phyloP scores from a whole-genome alignment of 2,113 vertebrate species.

The Coracopsis vasa region DNA sequence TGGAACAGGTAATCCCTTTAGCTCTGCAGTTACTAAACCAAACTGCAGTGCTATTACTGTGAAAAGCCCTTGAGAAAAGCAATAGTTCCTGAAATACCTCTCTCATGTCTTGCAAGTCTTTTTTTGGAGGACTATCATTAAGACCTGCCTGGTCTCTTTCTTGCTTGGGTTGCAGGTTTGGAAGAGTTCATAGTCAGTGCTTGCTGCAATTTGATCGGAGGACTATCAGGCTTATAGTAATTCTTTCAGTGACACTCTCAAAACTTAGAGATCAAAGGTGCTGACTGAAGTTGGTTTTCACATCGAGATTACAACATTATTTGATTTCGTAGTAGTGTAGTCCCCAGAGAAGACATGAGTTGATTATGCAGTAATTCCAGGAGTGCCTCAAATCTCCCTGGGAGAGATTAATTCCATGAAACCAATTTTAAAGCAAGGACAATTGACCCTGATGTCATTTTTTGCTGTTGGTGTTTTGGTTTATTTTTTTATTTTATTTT shows the following conservation, averaged over 20 bases:
- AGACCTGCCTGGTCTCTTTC: not conserved
- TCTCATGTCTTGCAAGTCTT: not conserved
- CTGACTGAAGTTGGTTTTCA: slow-evolving; percentile 48
- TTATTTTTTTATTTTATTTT: not conserved
- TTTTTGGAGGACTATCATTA: not conserved
- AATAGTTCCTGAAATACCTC: not conserved
- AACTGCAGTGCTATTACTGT: not conserved
- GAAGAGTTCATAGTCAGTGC: not conserved
- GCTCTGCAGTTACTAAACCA: not conserved
- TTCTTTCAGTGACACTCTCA: not conserved
- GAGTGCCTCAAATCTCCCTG: not conserved
- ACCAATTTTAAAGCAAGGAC: slow-evolving; percentile 34
- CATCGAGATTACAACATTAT: slow-evolving; percentile 21
- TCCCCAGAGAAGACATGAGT: slow-evolving; percentile 20
- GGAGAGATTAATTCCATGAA: slow-evolving; percentile 9
- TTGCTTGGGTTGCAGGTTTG: not conserved
- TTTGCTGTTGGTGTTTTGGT: not conserved
- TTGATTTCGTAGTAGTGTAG: slow-evolving; percentile 31
- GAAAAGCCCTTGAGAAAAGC: not conserved
- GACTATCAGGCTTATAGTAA: not conserved
- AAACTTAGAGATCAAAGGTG: slow-evolving; percentile 45
- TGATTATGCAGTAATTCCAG: slow-evolving; percentile 45
- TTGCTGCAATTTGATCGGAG: not conserved
- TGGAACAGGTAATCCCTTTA: not conserved
- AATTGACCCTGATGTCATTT: not conserved